Base-by-base conservation (phyloP, 1,140 invertebrate genomes). In the Vanessa tameamea region DNA sequence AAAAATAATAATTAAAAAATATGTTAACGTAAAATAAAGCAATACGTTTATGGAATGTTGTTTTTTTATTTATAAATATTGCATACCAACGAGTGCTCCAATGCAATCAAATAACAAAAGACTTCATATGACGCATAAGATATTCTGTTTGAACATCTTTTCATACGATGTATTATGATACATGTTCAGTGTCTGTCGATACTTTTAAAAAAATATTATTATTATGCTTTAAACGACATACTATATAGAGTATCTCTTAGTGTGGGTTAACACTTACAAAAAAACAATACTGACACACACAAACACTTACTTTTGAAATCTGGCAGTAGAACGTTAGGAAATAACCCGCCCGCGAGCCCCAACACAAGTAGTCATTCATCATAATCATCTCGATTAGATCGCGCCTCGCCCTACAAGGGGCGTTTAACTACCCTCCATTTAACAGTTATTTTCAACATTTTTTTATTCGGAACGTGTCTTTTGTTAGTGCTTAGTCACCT, bases 321-420 rank as follows among this genome's bases (percentile, higher is more conserved):
- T 31, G 7, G 23, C 15, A 20, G 14, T 15, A n/a, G 26, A 37
- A 20, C 53, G 31, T 47, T 47, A 37, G 70, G 43, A 72, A 72
- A 65, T 72, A 72, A 78, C 63, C 48, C 68, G 14, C 64, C 64
- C 75, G 73, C 73, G 73, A 77, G 69, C 77, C 74, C 64, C 77
- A 69, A 75, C 63, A 80, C 76, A 75, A 81, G 70, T 72, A 78
- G 83, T 87, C 84, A 89, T 91, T 86, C 86, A 91, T 91, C 89
- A 91, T 91, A 91, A 89, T 91, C 86, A 84, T 87, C 82, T 83
- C 84, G 87, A 89, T 89, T 88, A 88, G 81, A 88, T 86, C 87
- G 86, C 87, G 85, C 79, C 85, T 82, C 85, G 81, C 87, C 86
- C 85, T 84, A 69, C 80, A 76, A 82, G 69, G 80, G 80, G 80